phyloP scores from a whole-genome alignment of 2,797 vertebrate genomes.

The Pseudomugil tenellus region DNA sequence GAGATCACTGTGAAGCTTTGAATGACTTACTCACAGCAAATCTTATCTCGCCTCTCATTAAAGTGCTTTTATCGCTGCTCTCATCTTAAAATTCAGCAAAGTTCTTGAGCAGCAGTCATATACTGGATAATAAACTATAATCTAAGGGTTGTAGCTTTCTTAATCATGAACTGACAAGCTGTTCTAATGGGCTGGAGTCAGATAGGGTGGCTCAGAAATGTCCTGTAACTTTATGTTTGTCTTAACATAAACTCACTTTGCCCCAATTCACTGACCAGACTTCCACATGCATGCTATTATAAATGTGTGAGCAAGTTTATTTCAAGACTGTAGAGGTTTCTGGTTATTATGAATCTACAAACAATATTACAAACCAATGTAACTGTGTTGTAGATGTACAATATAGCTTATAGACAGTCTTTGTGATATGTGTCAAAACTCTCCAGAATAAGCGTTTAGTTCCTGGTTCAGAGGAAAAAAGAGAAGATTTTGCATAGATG shows the following conservation, averaged over 20 bases:
- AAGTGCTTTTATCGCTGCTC: constrained; percentile 77
- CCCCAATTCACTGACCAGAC: constrained; percentile 7
- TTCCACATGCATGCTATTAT: constrained; percentile 25
- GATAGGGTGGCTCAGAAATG: constrained; percentile 34
- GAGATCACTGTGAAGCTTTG: constrained; percentile 52
- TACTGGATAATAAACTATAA: constrained; percentile 80
- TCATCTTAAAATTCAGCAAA: constrained; percentile 79
- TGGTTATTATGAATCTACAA: neutral
- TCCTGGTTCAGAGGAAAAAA: neutral
- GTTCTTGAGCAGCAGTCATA: constrained; percentile 75
- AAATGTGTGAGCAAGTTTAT: neutral
- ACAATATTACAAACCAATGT: neutral
- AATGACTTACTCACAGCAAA: constrained; percentile 80
- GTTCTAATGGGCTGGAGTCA: constrained; percentile 48
- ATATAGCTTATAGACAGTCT: neutral
- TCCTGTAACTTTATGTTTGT: constrained; percentile 23
- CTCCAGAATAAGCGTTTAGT: neutral
- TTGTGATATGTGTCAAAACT: neutral
- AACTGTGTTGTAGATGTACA: neutral
- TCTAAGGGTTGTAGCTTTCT: constrained; percentile 76
- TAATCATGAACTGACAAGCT: constrained; percentile 69
- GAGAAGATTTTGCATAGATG: neutral
- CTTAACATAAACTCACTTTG: constrained; percentile 5
- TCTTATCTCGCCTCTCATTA: constrained; percentile 86
- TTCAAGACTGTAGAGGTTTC: neutral